phyloP scores from a whole-genome alignment of 2,888 invertebrate species.

The Pristionchus maxplancki region DNA sequence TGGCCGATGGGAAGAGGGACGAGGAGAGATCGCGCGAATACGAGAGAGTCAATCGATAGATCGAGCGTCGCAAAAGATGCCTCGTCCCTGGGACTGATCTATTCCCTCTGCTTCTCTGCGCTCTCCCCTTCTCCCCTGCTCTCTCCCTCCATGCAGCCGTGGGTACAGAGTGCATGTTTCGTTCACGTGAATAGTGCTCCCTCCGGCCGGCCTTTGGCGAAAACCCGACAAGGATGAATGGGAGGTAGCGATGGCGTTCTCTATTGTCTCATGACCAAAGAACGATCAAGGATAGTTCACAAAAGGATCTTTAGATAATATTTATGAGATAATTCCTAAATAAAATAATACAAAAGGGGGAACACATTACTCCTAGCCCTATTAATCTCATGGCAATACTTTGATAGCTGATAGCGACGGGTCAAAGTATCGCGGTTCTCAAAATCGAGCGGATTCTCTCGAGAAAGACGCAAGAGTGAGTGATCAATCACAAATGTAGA shows the following conservation, averaged over 20 bases:
- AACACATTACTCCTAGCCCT: too few species aligned
- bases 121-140: neutral
- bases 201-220: neutral
- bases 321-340: too few species aligned
- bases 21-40: neutral
- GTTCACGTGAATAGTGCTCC: neutral
- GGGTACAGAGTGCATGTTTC: neutral
- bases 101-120: neutral
- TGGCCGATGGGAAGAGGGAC: neutral
- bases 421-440: too few species aligned
- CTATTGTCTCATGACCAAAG: neutral
- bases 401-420: too few species aligned
- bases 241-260: neutral
- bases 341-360: too few species aligned
- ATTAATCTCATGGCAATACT: too few species aligned
- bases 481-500: too few species aligned
- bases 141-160: neutral
- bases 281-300: neutral
- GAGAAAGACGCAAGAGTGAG: too few species aligned
- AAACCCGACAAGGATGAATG: neutral
- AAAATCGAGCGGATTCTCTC: too few species aligned
- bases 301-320: too few species aligned
- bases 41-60: slow-evolving; percentile 1
- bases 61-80: slow-evolving; percentile 2
- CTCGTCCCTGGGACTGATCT: neutral